Base-by-base conservation (phyloP, 2,797 vertebrate genomes). In the Carapus acus region DNA sequence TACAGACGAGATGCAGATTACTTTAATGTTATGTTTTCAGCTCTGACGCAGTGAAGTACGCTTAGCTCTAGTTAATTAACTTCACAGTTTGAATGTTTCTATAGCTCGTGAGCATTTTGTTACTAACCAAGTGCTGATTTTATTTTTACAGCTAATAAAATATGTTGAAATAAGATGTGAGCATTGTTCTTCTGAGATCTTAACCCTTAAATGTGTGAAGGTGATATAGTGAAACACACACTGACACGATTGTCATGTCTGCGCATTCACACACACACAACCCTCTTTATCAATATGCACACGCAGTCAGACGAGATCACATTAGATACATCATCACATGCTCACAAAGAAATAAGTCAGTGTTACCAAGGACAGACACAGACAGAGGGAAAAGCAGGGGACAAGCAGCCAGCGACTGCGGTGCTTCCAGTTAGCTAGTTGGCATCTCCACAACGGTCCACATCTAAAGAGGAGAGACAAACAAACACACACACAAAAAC, bases 81-180 rank as follows among this genome's bases (percentile, higher is more conserved):
- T 73, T 59, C 6, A 4, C 8, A 8, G 14, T 7, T 69, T 73
- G 62, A 62, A 73, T 73, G 70, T 81, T 69, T 72, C 79, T 22
- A 75, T 49, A 74, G 51, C 74, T 73, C 58, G 70, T 36, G 67
- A 69, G 40, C 49, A 64, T 73, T 72, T 65, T 78, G 36, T 69
- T 77, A 81, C 79, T 86, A 86, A 86, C 76, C 43, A 43, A 74
- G 71, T 71, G 67, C 75, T 76, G 82, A 71, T 83, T 81, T 76
- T 65, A 67, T 65, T 78, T 81, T 78, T 73, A 40, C 76, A 76
- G 60, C 63, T 64, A 71, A 70, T 36, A 64, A 67, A 81, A 81
- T 82, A 79, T 86, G 86, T 86, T 80, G 85, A 87, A 81, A 84
- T 80, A 85, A 85, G 43, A 41, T 68, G 6, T 33, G 61, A 52